Evolutionary conservation across 2,888 invertebrate species (phyloP).

Genomic region (Aleiodes alternator): DNA sequence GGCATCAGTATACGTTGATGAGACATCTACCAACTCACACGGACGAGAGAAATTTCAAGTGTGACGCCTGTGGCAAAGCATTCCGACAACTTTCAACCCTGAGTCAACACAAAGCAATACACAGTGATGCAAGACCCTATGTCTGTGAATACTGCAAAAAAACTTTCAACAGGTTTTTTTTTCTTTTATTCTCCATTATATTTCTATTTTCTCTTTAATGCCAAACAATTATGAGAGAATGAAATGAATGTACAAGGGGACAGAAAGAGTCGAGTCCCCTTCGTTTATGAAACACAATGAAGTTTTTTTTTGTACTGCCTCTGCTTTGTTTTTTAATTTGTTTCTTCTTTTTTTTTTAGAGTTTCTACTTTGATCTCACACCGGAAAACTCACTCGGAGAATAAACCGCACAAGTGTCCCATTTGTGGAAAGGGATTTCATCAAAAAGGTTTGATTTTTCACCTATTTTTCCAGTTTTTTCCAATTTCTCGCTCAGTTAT

Average conservation of each 20-base stretch:
- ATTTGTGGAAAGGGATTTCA: conserved; percentile 87
- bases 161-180: conserved; percentile 80
- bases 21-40: conserved; percentile 87
- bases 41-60: conserved; percentile 86
- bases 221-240: conserved; percentile 19
- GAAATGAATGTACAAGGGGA: conserved; percentile 14
- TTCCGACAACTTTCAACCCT: conserved; percentile 86
- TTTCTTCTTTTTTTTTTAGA: conserved; percentile 67
- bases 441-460: conserved; percentile 81
- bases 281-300: conserved; percentile 14
- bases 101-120: conserved; percentile 87
- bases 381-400: conserved; percentile 85
- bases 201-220: conserved; percentile 9
- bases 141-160: conserved; percentile 86
- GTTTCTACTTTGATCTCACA: conserved; percentile 89
- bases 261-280: conserved; percentile 8
- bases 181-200: conserved; percentile 24
- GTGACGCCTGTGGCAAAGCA: conserved; percentile 84
- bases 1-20: conserved; percentile 86
- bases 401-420: conserved; percentile 85
- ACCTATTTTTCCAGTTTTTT: background rate
- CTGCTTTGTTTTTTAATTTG: background rate
- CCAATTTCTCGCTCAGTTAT: background rate
- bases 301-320: background rate
- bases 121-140: conserved; percentile 85